These are phyloP conservation scores for Lasiommata megera DNA, from an alignment of 2,888 invertebrate species.

Conservation along the genomic window DNA sequence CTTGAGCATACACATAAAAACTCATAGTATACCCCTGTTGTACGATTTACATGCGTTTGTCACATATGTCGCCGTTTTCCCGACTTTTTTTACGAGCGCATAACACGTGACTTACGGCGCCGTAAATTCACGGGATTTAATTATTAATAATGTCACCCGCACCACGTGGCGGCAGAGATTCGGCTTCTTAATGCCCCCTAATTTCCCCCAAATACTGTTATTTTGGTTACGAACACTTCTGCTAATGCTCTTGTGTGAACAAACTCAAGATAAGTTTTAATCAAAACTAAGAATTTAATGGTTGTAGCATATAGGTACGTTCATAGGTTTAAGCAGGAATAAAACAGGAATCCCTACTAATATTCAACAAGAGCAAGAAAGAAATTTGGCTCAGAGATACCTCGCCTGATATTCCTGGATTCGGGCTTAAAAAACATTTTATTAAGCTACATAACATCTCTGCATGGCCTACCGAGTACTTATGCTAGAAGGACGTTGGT, in stretches of 20 bases:
- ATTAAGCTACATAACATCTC: too few relatives aligned
- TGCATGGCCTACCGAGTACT: too few relatives aligned
- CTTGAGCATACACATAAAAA: not conserved
- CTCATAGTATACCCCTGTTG: not conserved
- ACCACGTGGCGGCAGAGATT: slow-evolving; percentile 20
- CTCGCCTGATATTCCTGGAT: too few relatives aligned
- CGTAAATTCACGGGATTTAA: slow-evolving; percentile 36
- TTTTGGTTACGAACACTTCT: not conserved
- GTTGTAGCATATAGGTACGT: too few relatives aligned
- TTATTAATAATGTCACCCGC: slow-evolving; percentile 35
- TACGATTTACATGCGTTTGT: slow-evolving; percentile 29
- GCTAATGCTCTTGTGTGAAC: not conserved
- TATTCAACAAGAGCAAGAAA: too few relatives aligned
- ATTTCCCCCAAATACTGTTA: not conserved
- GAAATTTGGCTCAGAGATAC: too few relatives aligned
- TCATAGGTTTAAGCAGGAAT: too few relatives aligned
- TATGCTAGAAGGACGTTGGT: too few relatives aligned
- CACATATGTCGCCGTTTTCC: slow-evolving; percentile 29
- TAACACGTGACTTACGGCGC: slow-evolving; percentile 34
- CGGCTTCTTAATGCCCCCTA: slow-evolving; percentile 11
- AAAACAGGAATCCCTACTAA: too few relatives aligned
- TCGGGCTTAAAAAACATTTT: too few relatives aligned
- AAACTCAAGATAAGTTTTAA: too few relatives aligned
- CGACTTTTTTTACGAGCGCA: slow-evolving; percentile 37
- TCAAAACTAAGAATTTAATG: too few relatives aligned